Evolutionary conservation across 37 sponge, comb jelly and placozoan genomes (phyloP).

Genomic region (Geodia barretti): DNA sequence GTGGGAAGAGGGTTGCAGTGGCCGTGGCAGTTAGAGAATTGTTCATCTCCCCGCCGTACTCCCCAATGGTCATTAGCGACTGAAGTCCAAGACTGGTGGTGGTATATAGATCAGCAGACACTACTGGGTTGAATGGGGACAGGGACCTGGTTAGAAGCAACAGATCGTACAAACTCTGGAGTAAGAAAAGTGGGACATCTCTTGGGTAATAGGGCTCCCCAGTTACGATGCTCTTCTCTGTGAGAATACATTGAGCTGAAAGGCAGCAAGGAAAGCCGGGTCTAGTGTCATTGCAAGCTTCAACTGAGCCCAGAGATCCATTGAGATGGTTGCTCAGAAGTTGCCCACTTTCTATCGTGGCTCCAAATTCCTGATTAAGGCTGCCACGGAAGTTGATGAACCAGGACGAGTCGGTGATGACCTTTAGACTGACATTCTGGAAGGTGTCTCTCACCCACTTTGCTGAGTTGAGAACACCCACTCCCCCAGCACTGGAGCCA

Average conservation of each 20-base stretch:
- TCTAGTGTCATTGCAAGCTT: conserved; percentile 29
- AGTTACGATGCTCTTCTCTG: neutral
- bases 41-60: conserved; percentile 93
- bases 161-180: conserved; percentile 48
- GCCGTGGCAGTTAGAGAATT: conserved; percentile 33
- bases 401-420: conserved; percentile 69
- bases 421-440: conserved; percentile 1
- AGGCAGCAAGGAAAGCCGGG: conserved; percentile 74
- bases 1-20: neutral
- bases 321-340: no score
- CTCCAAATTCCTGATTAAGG: neutral
- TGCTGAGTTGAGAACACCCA: conserved; percentile 58
- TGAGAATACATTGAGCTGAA: conserved; percentile 67
- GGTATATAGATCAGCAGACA: neutral
- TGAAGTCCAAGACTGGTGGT: neutral
- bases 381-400: conserved; percentile 62
- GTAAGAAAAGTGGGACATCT: conserved; percentile 30
- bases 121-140: neutral
- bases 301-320: neutral
- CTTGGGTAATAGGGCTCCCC: conserved; percentile 2
- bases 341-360: no score
- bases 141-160: conserved; percentile 43
- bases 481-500: conserved; percentile 76
- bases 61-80: conserved; percentile 37
- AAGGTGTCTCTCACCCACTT: conserved; percentile 20